Percentiles rank a stretch among this genome's conserved stretches.
phyloP scores from a whole-genome alignment of 2,797 vertebrate species.

The Peromyscus aztecus region DNA sequence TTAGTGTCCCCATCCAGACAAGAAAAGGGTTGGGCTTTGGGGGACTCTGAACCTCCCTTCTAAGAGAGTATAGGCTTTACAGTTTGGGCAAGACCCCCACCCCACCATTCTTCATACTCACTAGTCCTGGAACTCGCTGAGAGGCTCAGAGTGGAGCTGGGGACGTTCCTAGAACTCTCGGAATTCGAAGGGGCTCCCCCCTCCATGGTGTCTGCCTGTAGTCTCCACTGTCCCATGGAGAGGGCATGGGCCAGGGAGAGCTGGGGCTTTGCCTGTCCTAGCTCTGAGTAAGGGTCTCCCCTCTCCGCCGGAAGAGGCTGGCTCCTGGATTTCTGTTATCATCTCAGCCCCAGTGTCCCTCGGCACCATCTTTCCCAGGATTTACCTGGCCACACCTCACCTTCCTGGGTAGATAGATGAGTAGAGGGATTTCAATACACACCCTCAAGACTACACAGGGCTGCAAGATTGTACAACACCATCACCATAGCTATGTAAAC shows the following conservation, averaged over 20 bases:
- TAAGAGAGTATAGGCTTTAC: background rate
- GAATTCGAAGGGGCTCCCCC: background rate
- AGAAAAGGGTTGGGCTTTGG: background rate
- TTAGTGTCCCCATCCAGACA: background rate
- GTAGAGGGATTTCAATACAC: background rate
- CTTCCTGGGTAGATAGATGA: background rate
- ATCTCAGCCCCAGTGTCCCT: background rate
- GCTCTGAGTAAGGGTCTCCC: background rate
- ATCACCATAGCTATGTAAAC: background rate
- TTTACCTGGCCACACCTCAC: background rate
- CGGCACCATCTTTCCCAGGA: background rate
- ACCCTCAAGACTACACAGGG: background rate
- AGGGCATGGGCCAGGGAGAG: background rate
- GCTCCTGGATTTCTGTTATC: background rate
- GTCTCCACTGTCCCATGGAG: background rate
- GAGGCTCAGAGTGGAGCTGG: background rate
- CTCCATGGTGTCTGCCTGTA: background rate
- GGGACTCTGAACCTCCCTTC: background rate
- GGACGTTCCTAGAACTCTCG: background rate
- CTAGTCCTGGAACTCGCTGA: background rate
- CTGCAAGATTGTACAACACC: background rate
- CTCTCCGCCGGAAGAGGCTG: background rate
- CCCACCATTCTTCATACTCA: rapidly evolving
- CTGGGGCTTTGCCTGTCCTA: background rate
- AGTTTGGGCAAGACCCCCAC: rapidly evolving